These are phyloP conservation scores for Abscondita cerata DNA, from an alignment of 2,888 invertebrate genomes.

Conservation along the genomic window DNA sequence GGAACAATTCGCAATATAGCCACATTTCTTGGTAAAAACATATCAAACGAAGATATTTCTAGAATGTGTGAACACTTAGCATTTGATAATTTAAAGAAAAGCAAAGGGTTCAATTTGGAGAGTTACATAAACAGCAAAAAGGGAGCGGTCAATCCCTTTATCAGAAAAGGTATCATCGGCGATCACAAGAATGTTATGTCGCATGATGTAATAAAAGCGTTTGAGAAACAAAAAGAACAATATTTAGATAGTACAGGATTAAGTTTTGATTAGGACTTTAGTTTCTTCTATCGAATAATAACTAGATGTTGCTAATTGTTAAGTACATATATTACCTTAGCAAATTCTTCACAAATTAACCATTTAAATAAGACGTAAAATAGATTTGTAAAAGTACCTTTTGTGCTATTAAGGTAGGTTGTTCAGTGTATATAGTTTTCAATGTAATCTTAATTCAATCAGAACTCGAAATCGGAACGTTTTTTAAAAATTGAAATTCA, in stretches of 20 bases:
- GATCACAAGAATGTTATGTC: neutral
- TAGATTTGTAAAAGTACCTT: no score
- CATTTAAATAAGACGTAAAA: no score
- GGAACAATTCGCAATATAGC: neutral
- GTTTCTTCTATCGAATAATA: no score
- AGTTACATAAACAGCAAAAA: neutral
- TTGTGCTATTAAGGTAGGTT: no score
- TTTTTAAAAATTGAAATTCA: no score
- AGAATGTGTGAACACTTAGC: neutral
- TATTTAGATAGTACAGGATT: neutral
- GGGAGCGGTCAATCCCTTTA: constrained; percentile 1
- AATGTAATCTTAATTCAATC: no score
- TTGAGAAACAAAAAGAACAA: neutral
- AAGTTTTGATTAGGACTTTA: neutral
- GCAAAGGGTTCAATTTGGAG: neutral
- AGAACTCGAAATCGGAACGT: no score
- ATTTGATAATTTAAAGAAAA: neutral
- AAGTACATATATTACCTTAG: no score
- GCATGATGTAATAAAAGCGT: neutral
- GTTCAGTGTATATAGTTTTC: no score
- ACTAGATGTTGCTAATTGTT: no score
- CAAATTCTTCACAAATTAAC: no score
- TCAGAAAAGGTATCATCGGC: neutral
- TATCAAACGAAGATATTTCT: neutral
- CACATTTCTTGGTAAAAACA: neutral